phyloP scores from a whole-genome alignment of 2,888 invertebrate genomes.

The Drosophila borborema region DNA sequence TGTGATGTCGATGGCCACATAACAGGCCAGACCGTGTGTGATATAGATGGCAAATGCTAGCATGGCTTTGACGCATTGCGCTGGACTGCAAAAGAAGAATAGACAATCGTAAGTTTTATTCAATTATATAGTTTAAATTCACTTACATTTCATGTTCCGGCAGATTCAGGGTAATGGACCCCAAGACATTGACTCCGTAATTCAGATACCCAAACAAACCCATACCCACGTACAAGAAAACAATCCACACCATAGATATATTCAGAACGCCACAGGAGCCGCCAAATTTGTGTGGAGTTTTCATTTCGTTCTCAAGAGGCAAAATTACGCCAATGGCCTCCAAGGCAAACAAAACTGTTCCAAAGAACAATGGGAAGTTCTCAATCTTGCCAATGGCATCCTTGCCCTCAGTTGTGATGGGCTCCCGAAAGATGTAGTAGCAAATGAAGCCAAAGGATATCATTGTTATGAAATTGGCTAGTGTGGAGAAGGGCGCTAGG shows the following conservation, averaged over 20 bases:
- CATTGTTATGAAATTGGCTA: constrained; percentile 94
- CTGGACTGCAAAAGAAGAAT: constrained; percentile 86
- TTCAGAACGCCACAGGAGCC: constrained; percentile 94
- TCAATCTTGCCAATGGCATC: constrained; percentile 88
- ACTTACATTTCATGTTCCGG: constrained; percentile 89
- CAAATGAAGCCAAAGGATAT: constrained; percentile 93
- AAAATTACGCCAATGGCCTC: constrained; percentile 96
- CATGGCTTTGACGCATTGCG: constrained; percentile 90
- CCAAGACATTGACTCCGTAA: constrained; percentile 90
- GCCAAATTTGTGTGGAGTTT: constrained; percentile 92
- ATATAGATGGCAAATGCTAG: constrained; percentile 94
- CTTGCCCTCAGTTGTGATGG: constrained; percentile 88
- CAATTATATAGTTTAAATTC: rapidly evolving
- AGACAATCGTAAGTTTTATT: neutral
- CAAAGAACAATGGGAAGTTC: constrained; percentile 96
- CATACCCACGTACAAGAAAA: constrained; percentile 93
- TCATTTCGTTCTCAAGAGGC: constrained; percentile 97
- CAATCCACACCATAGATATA: constrained; percentile 92
- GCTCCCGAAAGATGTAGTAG: constrained; percentile 92
- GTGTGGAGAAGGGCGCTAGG: constrained; percentile 94
- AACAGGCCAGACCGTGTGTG: constrained; percentile 96
- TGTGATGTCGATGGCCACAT: constrained; percentile 96
- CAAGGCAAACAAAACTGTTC: constrained; percentile 97
- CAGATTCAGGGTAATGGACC: constrained; percentile 95
- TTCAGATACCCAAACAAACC: constrained; percentile 96